Conservation (phyloP, 2,888 invertebrate genomes). For the Mythimna pallens region DNA sequence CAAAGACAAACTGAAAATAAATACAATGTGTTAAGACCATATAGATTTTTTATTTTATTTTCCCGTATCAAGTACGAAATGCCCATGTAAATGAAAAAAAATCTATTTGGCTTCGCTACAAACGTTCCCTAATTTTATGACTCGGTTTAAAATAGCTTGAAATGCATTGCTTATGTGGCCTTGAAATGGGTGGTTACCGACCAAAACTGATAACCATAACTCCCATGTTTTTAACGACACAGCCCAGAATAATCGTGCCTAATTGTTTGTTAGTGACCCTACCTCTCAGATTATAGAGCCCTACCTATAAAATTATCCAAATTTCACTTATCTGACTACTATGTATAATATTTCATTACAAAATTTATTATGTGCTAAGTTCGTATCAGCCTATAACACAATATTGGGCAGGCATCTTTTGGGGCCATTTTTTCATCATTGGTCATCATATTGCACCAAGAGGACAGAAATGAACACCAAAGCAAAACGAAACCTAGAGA, state of each 20-base stretch:
- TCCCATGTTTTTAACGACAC: constrained; percentile 2
- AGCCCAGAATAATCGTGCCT: background rate
- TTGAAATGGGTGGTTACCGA: background rate
- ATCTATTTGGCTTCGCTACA: background rate
- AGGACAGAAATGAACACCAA: no score
- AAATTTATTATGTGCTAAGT: background rate
- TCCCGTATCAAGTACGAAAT: no score
- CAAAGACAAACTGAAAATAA: constrained; percentile 45
- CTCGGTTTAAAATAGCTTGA: background rate
- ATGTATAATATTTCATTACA: background rate
- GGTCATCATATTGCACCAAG: no score
- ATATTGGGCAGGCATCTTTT: background rate
- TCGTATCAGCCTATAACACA: background rate
- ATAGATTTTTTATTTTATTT: constrained; percentile 9
- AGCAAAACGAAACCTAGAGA: background rate
- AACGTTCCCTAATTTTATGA: background rate
- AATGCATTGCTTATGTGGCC: background rate
- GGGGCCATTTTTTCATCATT: background rate
- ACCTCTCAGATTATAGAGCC: no score
- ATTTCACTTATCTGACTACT: background rate
- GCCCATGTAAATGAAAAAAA: no score
- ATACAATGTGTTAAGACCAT: constrained; percentile 46
- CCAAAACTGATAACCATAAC: background rate
- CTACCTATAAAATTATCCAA: background rate
- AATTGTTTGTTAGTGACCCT: background rate